These are phyloP conservation scores for Anguilla rostrata DNA, from an alignment of 2,113 vertebrate species.

Conservation along the genomic window DNA sequence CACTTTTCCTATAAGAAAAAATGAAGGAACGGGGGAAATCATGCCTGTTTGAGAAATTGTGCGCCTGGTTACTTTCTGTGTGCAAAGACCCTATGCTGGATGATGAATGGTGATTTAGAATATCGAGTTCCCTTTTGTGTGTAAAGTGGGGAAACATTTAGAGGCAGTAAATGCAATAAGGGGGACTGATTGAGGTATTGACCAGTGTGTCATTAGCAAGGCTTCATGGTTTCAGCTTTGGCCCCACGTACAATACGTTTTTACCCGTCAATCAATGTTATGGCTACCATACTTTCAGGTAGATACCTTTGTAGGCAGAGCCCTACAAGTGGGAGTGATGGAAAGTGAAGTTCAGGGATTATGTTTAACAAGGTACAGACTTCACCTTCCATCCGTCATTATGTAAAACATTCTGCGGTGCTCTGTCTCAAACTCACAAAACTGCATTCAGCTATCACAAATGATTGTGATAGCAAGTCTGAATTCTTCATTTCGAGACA, in stretches of 20 bases:
- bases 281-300: background rate
- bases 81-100: background rate
- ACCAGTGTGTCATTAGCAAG: background rate
- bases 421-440: background rate
- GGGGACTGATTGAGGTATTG: background rate
- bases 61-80: background rate
- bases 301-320: background rate
- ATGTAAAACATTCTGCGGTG: background rate
- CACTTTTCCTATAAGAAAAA: background rate
- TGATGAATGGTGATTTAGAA: background rate
- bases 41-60: background rate
- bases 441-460: background rate
- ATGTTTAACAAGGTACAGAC: background rate
- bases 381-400: background rate
- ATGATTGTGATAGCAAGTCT: background rate
- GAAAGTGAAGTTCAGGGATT: background rate
- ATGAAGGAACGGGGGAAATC: background rate
- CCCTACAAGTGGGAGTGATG: background rate
- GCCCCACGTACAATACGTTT: background rate
- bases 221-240: background rate
- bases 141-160: background rate
- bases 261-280: background rate
- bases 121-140: background rate
- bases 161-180: background rate
- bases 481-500: background rate